Conservation (phyloP, 2,113 vertebrate genomes). For the Zapus hudsonius region DNA sequence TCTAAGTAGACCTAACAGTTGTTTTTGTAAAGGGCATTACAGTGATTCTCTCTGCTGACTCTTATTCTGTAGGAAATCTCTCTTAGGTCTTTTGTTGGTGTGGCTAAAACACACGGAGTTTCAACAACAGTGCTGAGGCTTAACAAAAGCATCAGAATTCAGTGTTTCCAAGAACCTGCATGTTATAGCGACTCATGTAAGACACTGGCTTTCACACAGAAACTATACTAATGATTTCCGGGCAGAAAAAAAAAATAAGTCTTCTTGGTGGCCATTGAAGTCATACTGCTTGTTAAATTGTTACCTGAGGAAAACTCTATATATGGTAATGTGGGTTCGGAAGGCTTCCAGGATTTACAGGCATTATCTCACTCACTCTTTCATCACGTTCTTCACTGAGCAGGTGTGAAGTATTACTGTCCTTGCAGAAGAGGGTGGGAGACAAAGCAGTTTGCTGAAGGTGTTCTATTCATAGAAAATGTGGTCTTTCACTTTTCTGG, state of each 20-base stretch:
- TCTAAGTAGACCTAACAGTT: slow-evolving; percentile 73
- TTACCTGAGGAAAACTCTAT: neutral
- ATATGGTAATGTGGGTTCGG: neutral
- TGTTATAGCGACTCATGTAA: neutral
- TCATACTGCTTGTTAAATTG: neutral
- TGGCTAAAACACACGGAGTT: slow-evolving; percentile 50
- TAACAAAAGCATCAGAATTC: neutral
- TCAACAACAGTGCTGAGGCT: slow-evolving; percentile 48
- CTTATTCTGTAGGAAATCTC: slow-evolving; percentile 72
- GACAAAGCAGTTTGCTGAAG: slow-evolving; percentile 3
- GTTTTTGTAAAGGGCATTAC: slow-evolving; percentile 74
- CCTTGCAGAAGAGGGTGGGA: slow-evolving; percentile 15
- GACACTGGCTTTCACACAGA: neutral
- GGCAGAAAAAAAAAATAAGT: neutral
- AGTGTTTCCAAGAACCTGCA: neutral
- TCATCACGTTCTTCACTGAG: neutral
- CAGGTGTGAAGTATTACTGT: slow-evolving; percentile 28
- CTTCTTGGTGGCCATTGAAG: neutral
- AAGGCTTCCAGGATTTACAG: neutral
- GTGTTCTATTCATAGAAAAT: neutral
- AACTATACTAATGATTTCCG: neutral
- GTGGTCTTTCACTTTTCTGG: slow-evolving; percentile 21
- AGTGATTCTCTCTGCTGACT: slow-evolving; percentile 66
- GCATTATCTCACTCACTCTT: slow-evolving; percentile 16
- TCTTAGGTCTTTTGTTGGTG: slow-evolving; percentile 62